phyloP scores from a whole-genome alignment of 2,797 vertebrate species.

The Onychomys arenicola region DNA sequence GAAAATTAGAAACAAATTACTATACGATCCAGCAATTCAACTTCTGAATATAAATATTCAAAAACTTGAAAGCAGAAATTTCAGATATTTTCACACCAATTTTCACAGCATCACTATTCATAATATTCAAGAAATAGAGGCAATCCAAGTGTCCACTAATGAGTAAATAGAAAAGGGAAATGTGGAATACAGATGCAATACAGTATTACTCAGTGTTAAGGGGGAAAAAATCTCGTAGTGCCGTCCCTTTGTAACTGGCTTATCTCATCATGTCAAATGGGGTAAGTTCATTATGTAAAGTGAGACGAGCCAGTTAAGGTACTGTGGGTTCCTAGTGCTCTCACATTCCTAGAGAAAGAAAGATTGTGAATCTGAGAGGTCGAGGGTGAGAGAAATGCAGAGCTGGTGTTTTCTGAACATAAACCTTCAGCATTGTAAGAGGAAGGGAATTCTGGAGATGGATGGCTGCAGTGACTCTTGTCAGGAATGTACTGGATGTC shows the following conservation, averaged over 20 bases:
- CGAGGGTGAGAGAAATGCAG: not conserved
- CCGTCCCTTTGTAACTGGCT: not conserved
- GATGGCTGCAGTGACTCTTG: not conserved
- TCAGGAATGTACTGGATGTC: too few relatives aligned
- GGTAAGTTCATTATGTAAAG: not conserved
- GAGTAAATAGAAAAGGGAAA: not conserved
- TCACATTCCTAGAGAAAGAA: not conserved
- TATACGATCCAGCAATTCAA: not conserved
- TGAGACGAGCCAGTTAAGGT: not conserved
- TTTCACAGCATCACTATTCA: not conserved
- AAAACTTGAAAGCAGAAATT: slow-evolving; percentile 5
- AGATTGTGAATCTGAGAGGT: not conserved
- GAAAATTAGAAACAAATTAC: slow-evolving; percentile 10
- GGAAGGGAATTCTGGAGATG: not conserved
- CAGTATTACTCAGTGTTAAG: not conserved
- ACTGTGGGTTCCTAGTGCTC: not conserved
- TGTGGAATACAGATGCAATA: not conserved
- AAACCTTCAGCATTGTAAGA: not conserved
- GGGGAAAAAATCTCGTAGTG: not conserved
- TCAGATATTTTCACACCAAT: not conserved
- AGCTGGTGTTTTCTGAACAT: not conserved
- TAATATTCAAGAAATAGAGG: not conserved
- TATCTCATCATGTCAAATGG: not conserved
- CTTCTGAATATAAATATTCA: not conserved
- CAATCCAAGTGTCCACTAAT: not conserved